Conservation (phyloP, 2,113 vertebrate species). For the Bolborhynchus lineola region DNA sequence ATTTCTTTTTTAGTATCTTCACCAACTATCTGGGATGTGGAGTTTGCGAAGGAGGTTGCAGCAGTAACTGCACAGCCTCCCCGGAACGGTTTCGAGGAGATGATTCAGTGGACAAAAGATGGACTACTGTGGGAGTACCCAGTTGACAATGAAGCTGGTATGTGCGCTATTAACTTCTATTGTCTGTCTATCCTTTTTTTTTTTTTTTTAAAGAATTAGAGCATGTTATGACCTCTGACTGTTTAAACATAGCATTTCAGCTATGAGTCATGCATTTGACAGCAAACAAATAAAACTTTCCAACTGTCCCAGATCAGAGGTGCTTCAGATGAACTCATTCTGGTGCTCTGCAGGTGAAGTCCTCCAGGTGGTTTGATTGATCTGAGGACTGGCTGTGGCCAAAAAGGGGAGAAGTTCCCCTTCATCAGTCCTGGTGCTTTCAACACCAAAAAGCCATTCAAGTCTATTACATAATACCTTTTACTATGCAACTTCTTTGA, state of each 20-base stretch:
- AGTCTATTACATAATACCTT: background rate
- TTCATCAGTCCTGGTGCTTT: background rate
- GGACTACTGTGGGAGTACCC: conserved; percentile 93
- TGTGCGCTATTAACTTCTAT: background rate
- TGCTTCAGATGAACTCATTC: background rate
- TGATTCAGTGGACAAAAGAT: conserved; percentile 95
- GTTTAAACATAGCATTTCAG: background rate
- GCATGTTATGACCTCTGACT: background rate
- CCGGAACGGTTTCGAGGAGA: conserved; percentile 92
- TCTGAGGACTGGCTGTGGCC: background rate
- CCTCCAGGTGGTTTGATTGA: background rate
- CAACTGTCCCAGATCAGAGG: background rate
- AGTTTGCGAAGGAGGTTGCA: conserved; percentile 82
- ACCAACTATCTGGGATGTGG: conserved; percentile 90
- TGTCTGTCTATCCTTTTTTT: background rate
- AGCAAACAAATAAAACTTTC: background rate
- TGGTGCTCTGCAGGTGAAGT: background rate
- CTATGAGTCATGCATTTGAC: background rate
- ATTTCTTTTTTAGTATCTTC: conserved; percentile 33
- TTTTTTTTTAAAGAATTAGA: background rate
- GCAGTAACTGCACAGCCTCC: conserved; percentile 68
- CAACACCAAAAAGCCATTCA: background rate
- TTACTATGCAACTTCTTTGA: background rate
- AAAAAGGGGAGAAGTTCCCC: background rate
- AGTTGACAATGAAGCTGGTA: conserved; percentile 89